Conservation (phyloP, 2,797 vertebrate genomes). For the Ammospiza maritima region DNA sequence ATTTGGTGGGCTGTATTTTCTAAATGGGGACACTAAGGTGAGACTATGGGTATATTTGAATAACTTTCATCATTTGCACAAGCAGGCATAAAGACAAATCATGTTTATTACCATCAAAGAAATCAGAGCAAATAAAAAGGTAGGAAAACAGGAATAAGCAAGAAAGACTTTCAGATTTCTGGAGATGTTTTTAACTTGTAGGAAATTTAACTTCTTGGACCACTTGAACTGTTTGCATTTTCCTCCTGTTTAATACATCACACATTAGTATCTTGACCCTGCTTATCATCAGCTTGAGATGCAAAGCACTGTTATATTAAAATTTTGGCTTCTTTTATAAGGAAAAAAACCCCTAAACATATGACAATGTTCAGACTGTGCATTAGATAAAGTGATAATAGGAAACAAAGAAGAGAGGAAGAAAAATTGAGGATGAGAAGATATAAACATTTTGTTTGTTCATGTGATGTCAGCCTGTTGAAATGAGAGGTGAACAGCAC, state of each 20-base stretch:
- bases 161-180: background rate
- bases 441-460: background rate
- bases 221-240: background rate
- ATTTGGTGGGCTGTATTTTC: background rate
- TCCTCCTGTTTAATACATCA: background rate
- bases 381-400: background rate
- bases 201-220: background rate
- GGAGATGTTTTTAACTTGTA: background rate
- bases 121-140: conserved; percentile 2
- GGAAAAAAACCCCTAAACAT: rapidly evolving
- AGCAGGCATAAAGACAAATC: conserved; percentile 6
- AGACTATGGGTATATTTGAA: background rate
- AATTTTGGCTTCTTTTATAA: background rate
- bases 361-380: background rate
- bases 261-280: background rate
- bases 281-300: background rate
- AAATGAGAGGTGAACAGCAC: background rate
- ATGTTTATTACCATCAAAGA: conserved; percentile 44
- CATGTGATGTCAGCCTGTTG: background rate
- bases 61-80: background rate
- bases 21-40: background rate
- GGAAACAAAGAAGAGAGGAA: background rate
- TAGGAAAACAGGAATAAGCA: background rate
- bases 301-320: background rate
- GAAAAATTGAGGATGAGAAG: background rate